Evolutionary conservation across 2,797 vertebrate genomes (phyloP), one percentile per base, ranked within the genome.

Genomic region (Aldrovandia affinis): DNA sequence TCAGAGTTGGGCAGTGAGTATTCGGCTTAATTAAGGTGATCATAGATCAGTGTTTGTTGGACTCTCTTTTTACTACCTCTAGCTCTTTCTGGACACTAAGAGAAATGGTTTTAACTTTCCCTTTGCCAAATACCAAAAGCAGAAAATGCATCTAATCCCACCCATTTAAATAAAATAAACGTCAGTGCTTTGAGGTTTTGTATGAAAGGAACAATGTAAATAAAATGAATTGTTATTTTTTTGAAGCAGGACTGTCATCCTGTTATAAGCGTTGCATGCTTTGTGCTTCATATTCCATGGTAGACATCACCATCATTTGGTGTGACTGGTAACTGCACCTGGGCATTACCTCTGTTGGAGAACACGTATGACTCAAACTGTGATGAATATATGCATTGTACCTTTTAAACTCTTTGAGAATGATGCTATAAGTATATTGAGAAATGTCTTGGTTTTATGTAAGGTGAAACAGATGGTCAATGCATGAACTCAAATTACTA

Each of bases 261-360:
- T 47, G 9, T 7, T 77, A n/a, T 39, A 77, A 39, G 15, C 36
- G 12, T 33, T 18, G 36, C 2, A 3, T 77, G 73, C 9, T 25
- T 77, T 3, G 47, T 25, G 20, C 20, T 39, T 2, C 10, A 79
- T 44, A 79, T 79, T 79, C 28, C 50, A 79, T 54, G 50, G 78
- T 52, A 79, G 28, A 79, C 47, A 79, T 30, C 42, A 10, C 78
- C 78, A 79, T 79, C 78, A 25, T 7, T 30, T 18, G 78, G 78
- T 79, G 47, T 14, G 18, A 33, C 30, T 33, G n/a, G 25, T 30
- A 79, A 79, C 78, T 79, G 78, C 78, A 52, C 10, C 12, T 18
- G 39, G 22, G 63, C 63, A 33, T 30, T 25, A 68, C 9, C 30
- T 33, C 14, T 30, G 30, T 12, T 28, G 20, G 63, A 28, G 12